A percentile compares a stretch with the other conserved stretches of the same genome.
These are phyloP conservation scores for Columba janthina DNA, from an alignment of 2,113 vertebrate genomes.

Conservation along the genomic window DNA sequence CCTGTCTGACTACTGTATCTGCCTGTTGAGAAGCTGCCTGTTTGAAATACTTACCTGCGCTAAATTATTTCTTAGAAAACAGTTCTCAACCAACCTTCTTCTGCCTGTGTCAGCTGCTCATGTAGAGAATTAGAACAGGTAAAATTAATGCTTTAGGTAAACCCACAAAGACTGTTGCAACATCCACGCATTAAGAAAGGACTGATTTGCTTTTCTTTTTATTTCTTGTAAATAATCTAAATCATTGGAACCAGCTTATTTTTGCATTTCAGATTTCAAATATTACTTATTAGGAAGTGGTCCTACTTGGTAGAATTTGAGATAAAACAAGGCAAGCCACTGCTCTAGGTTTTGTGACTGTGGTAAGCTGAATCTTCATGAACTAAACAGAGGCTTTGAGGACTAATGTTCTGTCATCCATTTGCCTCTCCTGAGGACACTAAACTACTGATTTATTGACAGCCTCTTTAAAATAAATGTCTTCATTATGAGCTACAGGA, in stretches of 20 bases:
- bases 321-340: neutral
- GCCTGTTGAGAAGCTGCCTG: neutral
- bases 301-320: neutral
- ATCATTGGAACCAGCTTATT: neutral
- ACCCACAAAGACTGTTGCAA: neutral
- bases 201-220: neutral
- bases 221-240: neutral
- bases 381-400: neutral
- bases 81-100: neutral
- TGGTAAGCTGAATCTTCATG: neutral
- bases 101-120: neutral
- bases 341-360: neutral
- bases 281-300: neutral
- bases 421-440: slow-evolving; percentile 1
- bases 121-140: neutral
- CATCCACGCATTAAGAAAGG: neutral
- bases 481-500: slow-evolving; percentile 3
- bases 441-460: slow-evolving; percentile 32
- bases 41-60: neutral
- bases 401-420: neutral
- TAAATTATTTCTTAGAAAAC: neutral
- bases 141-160: neutral
- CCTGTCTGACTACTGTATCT: neutral
- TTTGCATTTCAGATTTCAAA: neutral
- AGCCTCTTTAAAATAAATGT: slow-evolving; percentile 28